Evolutionary conservation across 2,113 vertebrate genomes (phyloP).

Genomic region (Eulacestoma nigropectus): DNA sequence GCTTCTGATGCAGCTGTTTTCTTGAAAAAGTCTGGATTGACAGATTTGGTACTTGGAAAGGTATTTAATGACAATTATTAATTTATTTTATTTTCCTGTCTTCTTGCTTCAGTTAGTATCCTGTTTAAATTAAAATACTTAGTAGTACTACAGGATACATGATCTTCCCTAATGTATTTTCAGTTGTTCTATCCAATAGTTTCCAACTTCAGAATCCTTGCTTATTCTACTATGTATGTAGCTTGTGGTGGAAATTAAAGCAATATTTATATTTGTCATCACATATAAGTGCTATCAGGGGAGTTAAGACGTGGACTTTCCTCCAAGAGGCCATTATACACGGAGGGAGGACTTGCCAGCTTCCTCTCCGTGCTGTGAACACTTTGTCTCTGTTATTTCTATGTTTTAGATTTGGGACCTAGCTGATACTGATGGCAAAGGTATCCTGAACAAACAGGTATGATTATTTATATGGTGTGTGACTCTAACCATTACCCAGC

Average conservation of each 20-base stretch:
- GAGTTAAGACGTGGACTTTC: background rate
- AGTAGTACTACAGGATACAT: background rate
- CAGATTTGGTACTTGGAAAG: slow-evolving; percentile 93
- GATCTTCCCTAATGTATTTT: background rate
- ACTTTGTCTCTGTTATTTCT: background rate
- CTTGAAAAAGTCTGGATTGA: slow-evolving; percentile 91
- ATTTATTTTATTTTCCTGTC: background rate
- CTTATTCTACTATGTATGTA: background rate
- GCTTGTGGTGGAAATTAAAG: background rate
- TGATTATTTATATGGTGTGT: background rate
- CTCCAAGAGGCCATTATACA: background rate
- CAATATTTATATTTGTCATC: background rate
- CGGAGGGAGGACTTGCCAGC: background rate
- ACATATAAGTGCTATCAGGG: background rate
- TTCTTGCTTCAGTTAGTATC: background rate
- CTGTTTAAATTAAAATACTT: background rate
- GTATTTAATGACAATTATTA: slow-evolving; percentile 62
- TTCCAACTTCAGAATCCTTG: background rate
- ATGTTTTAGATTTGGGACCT: slow-evolving; percentile 93
- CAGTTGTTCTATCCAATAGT: background rate
- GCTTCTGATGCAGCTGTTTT: slow-evolving; percentile 93
- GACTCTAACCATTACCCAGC: background rate
- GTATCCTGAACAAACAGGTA: slow-evolving; percentile 95
- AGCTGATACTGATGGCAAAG: slow-evolving; percentile 92
- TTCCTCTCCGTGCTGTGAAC: background rate